These are phyloP conservation scores for Acrocephalus kingi DNA, from an alignment of 2,113 vertebrate genomes.

Conservation along the genomic window DNA sequence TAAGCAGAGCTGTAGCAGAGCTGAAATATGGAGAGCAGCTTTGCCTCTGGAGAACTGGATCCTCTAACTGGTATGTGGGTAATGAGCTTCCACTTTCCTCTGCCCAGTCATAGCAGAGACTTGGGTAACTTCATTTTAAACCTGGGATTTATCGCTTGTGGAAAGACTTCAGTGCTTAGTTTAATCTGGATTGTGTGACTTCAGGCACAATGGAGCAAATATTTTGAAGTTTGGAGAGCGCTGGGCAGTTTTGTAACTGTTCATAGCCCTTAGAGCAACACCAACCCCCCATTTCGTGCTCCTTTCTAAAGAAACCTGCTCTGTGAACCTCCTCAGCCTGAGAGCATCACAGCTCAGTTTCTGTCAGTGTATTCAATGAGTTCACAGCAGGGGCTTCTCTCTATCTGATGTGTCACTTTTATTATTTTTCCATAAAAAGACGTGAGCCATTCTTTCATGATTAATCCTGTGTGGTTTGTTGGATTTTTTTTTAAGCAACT, in stretches of 20 bases:
- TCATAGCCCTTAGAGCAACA: not conserved
- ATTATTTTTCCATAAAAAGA: not conserved
- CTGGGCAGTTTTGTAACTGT: not conserved
- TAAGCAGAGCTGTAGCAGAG: not conserved
- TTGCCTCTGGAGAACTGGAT: not conserved
- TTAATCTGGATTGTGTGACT: not conserved
- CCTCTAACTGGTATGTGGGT: not conserved
- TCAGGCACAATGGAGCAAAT: not conserved
- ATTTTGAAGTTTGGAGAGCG: not conserved
- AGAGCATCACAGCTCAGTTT: not conserved
- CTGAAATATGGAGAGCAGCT: not conserved
- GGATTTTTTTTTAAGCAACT: not conserved
- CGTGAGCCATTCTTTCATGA: not conserved
- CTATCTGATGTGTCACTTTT: not conserved
- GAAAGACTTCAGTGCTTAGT: not conserved
- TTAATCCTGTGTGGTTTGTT: not conserved
- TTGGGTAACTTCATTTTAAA: not conserved
- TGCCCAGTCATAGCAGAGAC: not conserved
- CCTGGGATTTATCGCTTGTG: not conserved
- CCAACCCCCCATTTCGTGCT: not conserved
- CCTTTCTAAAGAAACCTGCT: not conserved
- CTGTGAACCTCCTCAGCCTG: not conserved
- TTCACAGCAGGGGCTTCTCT: not conserved
- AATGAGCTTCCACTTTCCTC: not conserved
- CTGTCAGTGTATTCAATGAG: not conserved